Percentiles rank a stretch among this genome's conserved stretches.
Evolutionary conservation across 2,113 vertebrate genomes (phyloP).

Genomic region (Callithrix jacchus): DNA sequence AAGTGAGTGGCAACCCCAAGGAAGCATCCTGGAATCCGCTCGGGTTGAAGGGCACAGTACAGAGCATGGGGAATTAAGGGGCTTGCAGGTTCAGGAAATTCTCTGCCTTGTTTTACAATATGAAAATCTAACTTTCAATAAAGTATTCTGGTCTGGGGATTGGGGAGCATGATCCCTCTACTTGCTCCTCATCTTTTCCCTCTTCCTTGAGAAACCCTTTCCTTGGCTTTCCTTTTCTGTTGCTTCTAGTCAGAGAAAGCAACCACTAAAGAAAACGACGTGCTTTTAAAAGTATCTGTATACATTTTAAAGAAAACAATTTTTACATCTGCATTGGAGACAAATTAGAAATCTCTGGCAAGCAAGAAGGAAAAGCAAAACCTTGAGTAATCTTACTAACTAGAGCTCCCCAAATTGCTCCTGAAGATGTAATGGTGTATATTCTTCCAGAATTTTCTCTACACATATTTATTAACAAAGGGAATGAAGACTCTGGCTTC

Average conservation of each 20-base stretch:
- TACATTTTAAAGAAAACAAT: background rate
- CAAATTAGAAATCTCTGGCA: background rate
- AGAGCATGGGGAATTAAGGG: background rate
- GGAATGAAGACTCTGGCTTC: background rate
- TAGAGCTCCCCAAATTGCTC: background rate
- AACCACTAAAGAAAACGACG: background rate
- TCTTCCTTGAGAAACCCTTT: background rate
- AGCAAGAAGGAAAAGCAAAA: background rate
- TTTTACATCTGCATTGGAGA: background rate
- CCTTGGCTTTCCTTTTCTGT: background rate
- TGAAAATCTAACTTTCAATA: background rate
- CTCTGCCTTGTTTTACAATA: background rate
- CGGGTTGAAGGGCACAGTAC: background rate
- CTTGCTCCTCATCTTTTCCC: background rate
- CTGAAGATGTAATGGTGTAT: too few species aligned
- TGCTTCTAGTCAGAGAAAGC: background rate
- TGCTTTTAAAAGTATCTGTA: background rate
- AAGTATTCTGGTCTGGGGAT: background rate
- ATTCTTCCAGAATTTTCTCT: background rate
- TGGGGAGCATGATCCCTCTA: too few species aligned
- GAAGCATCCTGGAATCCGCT: background rate
- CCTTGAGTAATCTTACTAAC: background rate
- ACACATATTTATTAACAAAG: background rate
- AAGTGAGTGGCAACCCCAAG: background rate
- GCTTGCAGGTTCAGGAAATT: background rate